These are phyloP conservation scores for Zoanthus sansibaricus DNA, from an alignment of 92 coral and sea anemone species.

Conservation along the genomic window DNA sequence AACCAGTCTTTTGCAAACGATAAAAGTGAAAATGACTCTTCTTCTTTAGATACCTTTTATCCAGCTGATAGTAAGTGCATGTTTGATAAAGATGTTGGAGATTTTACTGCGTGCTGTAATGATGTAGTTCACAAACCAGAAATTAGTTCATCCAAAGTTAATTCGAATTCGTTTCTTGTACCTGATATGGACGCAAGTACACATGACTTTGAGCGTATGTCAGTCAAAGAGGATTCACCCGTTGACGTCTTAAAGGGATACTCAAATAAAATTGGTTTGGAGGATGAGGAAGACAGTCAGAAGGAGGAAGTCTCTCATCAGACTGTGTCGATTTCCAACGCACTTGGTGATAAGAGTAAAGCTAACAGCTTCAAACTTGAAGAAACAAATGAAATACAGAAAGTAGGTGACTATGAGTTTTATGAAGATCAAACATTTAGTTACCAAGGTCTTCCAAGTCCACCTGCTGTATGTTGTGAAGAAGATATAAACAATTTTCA, in stretches of 20 bases:
- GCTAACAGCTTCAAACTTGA: not conserved
- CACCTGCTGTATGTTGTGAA: not conserved
- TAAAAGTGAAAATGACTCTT: not conserved
- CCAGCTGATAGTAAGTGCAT: not conserved
- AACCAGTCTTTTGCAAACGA: not conserved
- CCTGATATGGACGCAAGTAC: slow-evolving; percentile 4
- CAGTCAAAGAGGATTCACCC: not conserved
- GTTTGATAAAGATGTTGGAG: not conserved
- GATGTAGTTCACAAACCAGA: not conserved
- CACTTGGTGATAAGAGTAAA: not conserved
- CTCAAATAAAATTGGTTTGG: not conserved
- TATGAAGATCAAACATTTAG: slow-evolving; percentile 5
- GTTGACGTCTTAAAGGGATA: no score
- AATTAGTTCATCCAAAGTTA: not conserved
- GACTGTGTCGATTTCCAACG: not conserved
- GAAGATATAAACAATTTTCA: not conserved
- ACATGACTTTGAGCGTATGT: slow-evolving; percentile 1
- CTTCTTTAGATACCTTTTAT: not conserved
- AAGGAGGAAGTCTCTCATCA: not conserved
- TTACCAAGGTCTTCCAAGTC: slow-evolving; percentile 25
- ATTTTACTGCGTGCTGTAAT: not conserved
- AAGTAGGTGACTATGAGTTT: not conserved
- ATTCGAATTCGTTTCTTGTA: not conserved
- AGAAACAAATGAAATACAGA: not conserved
- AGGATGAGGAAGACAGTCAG: not conserved